Evolutionary conservation across 2,888 invertebrate genomes (phyloP).

Genomic region (Megaustenia siamemsis): DNA sequence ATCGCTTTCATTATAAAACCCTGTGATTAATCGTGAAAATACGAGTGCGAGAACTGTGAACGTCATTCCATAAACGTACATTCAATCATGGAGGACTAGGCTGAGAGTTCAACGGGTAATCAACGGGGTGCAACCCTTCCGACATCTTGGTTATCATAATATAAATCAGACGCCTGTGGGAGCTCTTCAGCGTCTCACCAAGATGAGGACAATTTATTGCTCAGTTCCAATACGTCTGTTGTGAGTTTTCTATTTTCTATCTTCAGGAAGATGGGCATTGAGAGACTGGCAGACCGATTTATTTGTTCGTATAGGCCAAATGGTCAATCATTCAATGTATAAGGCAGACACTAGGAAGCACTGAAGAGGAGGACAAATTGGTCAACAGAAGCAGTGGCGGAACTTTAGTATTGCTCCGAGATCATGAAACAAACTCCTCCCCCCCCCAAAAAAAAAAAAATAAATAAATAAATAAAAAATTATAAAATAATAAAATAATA

Average conservation of each 20-base stretch:
- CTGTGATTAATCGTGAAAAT: not conserved
- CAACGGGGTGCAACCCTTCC: not conserved
- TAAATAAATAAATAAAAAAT: no score
- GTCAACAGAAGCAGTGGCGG: no score
- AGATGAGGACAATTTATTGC: constrained; percentile 4
- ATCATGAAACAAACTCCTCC: no score
- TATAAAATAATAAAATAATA: no score
- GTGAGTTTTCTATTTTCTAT: not conserved
- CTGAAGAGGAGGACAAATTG: no score
- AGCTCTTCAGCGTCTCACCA: not conserved
- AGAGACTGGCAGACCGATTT: not conserved
- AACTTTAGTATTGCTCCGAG: no score
- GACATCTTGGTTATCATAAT: constrained; percentile 28
- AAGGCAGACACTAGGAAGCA: no score
- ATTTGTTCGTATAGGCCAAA: no score
- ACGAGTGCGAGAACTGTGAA: not conserved
- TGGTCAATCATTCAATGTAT: no score
- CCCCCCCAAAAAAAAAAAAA: no score
- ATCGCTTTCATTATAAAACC: not conserved
- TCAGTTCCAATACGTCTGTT: not conserved
- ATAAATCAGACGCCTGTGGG: constrained; percentile 22
- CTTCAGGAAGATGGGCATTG: not conserved
- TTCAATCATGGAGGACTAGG: constrained; percentile 28
- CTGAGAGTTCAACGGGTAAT: constrained; percentile 14
- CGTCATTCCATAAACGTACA: constrained; percentile 5